A percentile compares a stretch with the other conserved stretches of the same genome.
Conservation (phyloP, 2,888 invertebrate genomes). For the Holacanthella duospinosa region DNA sequence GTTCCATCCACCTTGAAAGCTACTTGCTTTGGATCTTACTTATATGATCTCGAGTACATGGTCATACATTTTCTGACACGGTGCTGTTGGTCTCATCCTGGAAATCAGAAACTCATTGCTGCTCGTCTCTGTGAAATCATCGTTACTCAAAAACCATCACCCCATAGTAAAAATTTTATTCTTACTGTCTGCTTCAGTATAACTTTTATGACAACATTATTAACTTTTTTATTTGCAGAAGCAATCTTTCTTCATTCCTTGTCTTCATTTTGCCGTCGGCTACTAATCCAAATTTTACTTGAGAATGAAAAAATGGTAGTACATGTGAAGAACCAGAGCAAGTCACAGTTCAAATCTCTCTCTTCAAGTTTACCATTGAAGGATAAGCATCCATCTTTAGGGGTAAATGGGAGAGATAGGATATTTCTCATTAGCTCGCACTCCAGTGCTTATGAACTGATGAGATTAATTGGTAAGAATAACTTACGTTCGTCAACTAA, state of each 20-base stretch:
- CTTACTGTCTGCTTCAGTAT: neutral
- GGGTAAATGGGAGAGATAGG: slow-evolving; percentile 32
- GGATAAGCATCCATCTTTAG: slow-evolving; percentile 41
- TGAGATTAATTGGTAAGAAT: slow-evolving; percentile 30
- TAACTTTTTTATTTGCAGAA: slow-evolving; percentile 37
- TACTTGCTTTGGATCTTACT: slow-evolving; percentile 29
- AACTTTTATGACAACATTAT: neutral
- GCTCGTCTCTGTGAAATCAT: slow-evolving; percentile 66
- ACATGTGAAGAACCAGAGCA: slow-evolving; percentile 48
- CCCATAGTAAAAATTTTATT: slow-evolving; percentile 40
- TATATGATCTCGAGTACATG: slow-evolving; percentile 54
- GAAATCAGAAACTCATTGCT: slow-evolving; percentile 73
- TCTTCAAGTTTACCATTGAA: slow-evolving; percentile 39
- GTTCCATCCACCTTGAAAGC: slow-evolving; percentile 31
- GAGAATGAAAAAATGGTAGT: slow-evolving; percentile 75
- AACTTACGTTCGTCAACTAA: neutral
- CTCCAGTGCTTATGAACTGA: slow-evolving; percentile 25
- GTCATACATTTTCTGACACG: slow-evolving; percentile 72
- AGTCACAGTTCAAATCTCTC: slow-evolving; percentile 38
- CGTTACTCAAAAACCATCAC: slow-evolving; percentile 47
- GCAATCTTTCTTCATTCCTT: slow-evolving; percentile 51
- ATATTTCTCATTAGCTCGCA: slow-evolving; percentile 31
- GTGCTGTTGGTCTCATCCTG: slow-evolving; percentile 71
- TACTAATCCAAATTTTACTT: slow-evolving; percentile 72
- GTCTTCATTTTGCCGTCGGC: slow-evolving; percentile 74